Evolutionary conservation across 2,888 invertebrate species (phyloP).

Genomic region (Boloria selene): DNA sequence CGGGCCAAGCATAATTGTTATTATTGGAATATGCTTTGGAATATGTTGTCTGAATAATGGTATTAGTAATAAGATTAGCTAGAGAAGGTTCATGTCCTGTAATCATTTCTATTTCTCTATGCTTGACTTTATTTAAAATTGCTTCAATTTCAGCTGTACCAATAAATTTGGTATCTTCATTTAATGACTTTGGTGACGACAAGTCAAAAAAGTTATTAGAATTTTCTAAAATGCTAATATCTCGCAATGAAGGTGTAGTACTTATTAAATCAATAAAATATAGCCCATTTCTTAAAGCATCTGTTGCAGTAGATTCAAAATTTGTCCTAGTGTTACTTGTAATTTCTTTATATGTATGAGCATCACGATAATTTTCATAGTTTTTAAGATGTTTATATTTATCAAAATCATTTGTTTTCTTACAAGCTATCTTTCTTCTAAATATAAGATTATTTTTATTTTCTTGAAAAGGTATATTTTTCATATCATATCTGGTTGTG

Average conservation of each 20-base stretch:
- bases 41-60: slow-evolving; percentile 54
- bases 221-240: neutral
- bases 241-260: neutral
- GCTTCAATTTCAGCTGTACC: slow-evolving; percentile 58
- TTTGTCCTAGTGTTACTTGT: slow-evolving; percentile 1
- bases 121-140: slow-evolving; percentile 58
- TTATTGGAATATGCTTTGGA: slow-evolving; percentile 39
- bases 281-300: neutral
- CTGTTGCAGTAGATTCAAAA: neutral
- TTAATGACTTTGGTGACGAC: slow-evolving; percentile 12
- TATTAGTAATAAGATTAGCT: slow-evolving; percentile 49
- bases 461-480: neutral
- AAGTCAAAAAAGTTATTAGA: slow-evolving; percentile 9
- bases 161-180: slow-evolving; percentile 13
- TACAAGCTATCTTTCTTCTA: slow-evolving; percentile 32
- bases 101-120: slow-evolving; percentile 51
- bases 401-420: slow-evolving; percentile 29
- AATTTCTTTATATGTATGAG: neutral
- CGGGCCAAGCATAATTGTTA: slow-evolving; percentile 17
- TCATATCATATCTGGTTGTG: neutral
- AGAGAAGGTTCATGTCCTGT: slow-evolving; percentile 49
- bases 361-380: slow-evolving; percentile 3
- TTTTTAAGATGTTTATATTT: slow-evolving; percentile 17
- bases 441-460: slow-evolving; percentile 22
- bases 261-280: neutral